Evolutionary conservation across 2,888 invertebrate genomes (phyloP).

Genomic region (Drosophila kuntzei): DNA sequence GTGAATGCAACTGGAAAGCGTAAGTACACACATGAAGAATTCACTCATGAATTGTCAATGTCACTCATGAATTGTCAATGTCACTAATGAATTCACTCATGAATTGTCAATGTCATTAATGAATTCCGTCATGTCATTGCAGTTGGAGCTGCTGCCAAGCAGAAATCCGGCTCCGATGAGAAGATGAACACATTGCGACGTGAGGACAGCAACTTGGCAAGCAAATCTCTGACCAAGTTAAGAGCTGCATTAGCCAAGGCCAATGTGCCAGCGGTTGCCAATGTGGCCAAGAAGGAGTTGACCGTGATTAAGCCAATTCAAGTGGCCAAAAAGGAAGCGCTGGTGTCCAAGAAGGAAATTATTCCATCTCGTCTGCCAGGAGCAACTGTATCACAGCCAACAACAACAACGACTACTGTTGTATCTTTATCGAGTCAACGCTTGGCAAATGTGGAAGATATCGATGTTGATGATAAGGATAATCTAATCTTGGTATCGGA

Average conservation of each 20-base stretch:
- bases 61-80: background rate
- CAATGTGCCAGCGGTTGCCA: background rate
- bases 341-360: slow-evolving; percentile 15
- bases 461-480: slow-evolving; percentile 90
- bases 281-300: slow-evolving; percentile 9
- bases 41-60: background rate
- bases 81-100: slow-evolving; percentile 7
- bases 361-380: too few relatives aligned
- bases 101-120: background rate
- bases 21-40: slow-evolving; percentile 40
- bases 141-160: slow-evolving; percentile 28
- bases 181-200: slow-evolving; percentile 72
- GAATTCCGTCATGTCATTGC: slow-evolving; percentile 13
- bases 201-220: slow-evolving; percentile 84
- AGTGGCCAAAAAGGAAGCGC: background rate
- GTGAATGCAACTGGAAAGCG: slow-evolving; percentile 56
- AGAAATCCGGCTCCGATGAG: slow-evolving; percentile 48
- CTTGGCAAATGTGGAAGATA: slow-evolving; percentile 87
- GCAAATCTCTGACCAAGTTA: slow-evolving; percentile 82
- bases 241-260: slow-evolving; percentile 79
- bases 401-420: background rate
- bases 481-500: slow-evolving; percentile 93
- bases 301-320: slow-evolving; percentile 65
- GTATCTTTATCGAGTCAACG: slow-evolving; percentile 70
- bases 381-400: background rate